Base-by-base conservation (phyloP, 2,888 invertebrate genomes). In the Leptopilina syphax region DNA sequence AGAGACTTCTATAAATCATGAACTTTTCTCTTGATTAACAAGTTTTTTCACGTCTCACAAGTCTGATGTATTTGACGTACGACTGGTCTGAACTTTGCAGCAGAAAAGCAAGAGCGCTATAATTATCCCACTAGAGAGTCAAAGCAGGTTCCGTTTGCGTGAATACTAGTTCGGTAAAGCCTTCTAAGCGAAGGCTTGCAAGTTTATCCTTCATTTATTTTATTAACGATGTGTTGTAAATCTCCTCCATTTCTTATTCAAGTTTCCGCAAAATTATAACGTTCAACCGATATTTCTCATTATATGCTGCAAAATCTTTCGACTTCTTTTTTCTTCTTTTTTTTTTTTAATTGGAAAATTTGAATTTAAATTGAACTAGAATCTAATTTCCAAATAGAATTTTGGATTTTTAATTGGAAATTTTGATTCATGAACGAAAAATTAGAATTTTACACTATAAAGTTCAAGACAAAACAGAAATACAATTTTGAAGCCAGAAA, bases 181-280 rank as follows among this genome's bases (percentile, higher is more conserved):
- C 70, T 73, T 34, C 27, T 34, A 34, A 73, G 54, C 54, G 10
- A 57, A 13, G 6, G 57, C 70, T 73, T 13, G 50, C 8, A 73
- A 73, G 54, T 70, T 70, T 70, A 73, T 54, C 70, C 34, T 73
- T 54, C 70, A 73, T 73, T 57, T 73, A 73, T 73, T 73, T 73
- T 54, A 73, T 73, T 73, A 73, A 73, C 70, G 70, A 73, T 54
- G 70, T n/a, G 70, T 73, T 73, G 70, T 54, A 54, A 73, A 13
- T 34, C 70, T 54, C 54, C 70, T 12, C 50, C 34, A 34, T 73
- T 54, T 54, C 54, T 54, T 54, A 34, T 7, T 13, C 18, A 50
- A 73, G 54, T 50, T 34, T 27, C 44, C 44, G 44, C 44, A 8
- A 44, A 44, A 44, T 44, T 44, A 44, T 8, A 44, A 44, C 44